A percentile compares a stretch with the other conserved stretches of the same genome.
Conservation (phyloP, 2,888 invertebrate species). For the Xylota segnis region DNA sequence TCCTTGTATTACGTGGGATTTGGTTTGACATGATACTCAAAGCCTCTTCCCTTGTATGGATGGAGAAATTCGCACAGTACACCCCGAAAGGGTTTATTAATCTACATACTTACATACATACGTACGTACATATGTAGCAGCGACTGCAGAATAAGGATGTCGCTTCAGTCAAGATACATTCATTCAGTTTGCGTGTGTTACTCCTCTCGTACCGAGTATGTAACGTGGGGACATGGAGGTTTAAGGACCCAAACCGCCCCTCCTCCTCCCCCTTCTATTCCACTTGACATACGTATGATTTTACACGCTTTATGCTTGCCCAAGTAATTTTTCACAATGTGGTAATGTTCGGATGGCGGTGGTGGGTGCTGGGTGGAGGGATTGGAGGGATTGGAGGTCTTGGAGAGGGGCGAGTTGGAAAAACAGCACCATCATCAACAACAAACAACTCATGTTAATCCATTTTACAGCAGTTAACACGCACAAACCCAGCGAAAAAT, state of each 20-base stretch:
- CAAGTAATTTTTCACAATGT: constrained; percentile 69
- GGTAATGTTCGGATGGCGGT: constrained; percentile 8
- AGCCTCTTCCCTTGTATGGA: constrained; percentile 15
- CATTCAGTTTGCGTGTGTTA: constrained; percentile 24
- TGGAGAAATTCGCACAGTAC: neutral
- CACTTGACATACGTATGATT: constrained; percentile 73
- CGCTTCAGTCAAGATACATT: constrained; percentile 45
- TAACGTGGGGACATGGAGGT: neutral
- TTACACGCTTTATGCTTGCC: constrained; percentile 69
- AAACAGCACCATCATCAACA: constrained; percentile 62
- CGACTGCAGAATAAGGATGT: constrained; percentile 44
- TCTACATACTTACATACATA: neutral
- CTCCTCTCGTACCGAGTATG: neutral
- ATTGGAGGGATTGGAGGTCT: no score
- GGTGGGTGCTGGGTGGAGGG: no score
- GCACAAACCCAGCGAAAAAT: constrained; percentile 57
- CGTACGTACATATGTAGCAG: neutral
- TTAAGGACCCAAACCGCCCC: neutral
- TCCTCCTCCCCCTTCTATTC: constrained; percentile 19
- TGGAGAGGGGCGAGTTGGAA: neutral
- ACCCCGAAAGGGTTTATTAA: constrained; percentile 27
- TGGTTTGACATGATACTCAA: constrained; percentile 60
- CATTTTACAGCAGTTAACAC: constrained; percentile 73
- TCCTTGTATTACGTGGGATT: constrained; percentile 62
- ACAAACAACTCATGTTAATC: constrained; percentile 74